phyloP scores from a whole-genome alignment of 2,888 invertebrate species.

The Cosmorhoe ocellata region DNA sequence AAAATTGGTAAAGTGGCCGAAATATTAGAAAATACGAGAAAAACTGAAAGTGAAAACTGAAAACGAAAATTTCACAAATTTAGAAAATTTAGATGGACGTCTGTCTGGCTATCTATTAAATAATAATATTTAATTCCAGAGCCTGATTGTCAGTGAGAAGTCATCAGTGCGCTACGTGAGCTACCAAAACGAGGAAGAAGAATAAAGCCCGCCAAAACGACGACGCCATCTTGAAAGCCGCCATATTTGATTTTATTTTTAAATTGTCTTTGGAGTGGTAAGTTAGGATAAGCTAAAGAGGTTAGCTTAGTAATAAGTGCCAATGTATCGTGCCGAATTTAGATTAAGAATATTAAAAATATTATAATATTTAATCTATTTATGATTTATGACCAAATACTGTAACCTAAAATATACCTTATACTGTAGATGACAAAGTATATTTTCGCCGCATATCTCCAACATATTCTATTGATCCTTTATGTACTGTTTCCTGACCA shows the following conservation, averaged over 20 bases:
- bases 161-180: conserved; percentile 97
- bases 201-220: conserved; percentile 62
- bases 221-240: conserved; percentile 54
- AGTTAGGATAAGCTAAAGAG: conserved; percentile 28
- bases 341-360: conserved; percentile 29
- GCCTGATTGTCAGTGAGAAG: conserved; percentile 94
- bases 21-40: no score
- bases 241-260: conserved; percentile 41
- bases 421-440: conserved; percentile 60
- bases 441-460: conserved; percentile 47
- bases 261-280: conserved; percentile 42
- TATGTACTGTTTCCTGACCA: conserved; percentile 42
- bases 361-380: conserved; percentile 19
- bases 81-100: no score
- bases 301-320: conserved; percentile 40
- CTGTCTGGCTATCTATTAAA: no score
- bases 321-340: conserved; percentile 31
- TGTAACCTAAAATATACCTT: conserved; percentile 35
- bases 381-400: conserved; percentile 30
- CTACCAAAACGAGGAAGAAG: conserved; percentile 96
- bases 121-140: conserved; percentile 81
- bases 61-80: no score
- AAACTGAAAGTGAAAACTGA: no score
- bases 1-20: no score
- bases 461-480: conserved; percentile 16